phyloP scores from a whole-genome alignment of 2,113 vertebrate species.

The human (Homo sapiens) region GRCh38 chr7:4770501-4771000 shows the following conservation, averaged over 20 bases:
- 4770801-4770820: slow-evolving; percentile 55
- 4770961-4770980: slow-evolving; percentile 79
- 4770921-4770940: slow-evolving; percentile 77
- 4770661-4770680: not conserved
- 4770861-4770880: not conserved
- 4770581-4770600: not conserved
- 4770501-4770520: too few species aligned
- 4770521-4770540: too few species aligned
- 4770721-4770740: not conserved
- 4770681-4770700: not conserved
- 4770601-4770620: not conserved
- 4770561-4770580: not conserved
- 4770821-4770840: slow-evolving; percentile 73
- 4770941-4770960: slow-evolving; percentile 69
- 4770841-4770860: not conserved
- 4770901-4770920: slow-evolving; percentile 64
- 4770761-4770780: slow-evolving; percentile 49
- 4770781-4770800: slow-evolving; percentile 62
- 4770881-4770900: not conserved
- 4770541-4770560: not conserved
- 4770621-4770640: not conserved
- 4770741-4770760: slow-evolving; percentile 49
- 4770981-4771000: slow-evolving; percentile 63
- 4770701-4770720: not conserved
- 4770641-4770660: fast-evolving